Conservation (phyloP, 1,140 invertebrate genomes). For the Bombus waltoni region DNA sequence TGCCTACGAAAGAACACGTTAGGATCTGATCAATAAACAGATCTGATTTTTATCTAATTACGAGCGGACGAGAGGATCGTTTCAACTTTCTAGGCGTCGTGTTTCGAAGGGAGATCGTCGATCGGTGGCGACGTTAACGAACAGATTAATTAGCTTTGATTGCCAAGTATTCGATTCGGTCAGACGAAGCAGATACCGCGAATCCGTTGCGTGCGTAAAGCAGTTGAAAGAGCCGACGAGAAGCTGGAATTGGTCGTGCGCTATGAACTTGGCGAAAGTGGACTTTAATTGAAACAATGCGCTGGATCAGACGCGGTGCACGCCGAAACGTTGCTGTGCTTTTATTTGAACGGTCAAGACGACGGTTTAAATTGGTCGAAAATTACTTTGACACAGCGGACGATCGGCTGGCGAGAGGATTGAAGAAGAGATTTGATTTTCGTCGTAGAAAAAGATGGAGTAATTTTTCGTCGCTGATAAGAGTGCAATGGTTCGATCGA, state of each 20-base stretch:
- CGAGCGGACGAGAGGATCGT: neutral
- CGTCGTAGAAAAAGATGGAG: fast-evolving
- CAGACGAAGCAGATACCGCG: neutral
- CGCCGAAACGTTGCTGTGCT: no score
- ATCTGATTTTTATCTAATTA: no score
- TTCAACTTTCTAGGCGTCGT: neutral
- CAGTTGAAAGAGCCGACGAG: neutral
- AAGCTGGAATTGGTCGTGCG: neutral
- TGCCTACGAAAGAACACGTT: no score
- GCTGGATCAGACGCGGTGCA: neutral
- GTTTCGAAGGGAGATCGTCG: neutral
- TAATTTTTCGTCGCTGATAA: neutral
- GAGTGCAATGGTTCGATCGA: neutral
- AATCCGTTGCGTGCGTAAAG: neutral
- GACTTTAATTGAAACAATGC: neutral
- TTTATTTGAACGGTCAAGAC: neutral
- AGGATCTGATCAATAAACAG: no score
- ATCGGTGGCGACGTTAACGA: neutral
- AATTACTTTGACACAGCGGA: neutral
- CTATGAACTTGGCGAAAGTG: neutral
- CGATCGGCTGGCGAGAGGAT: neutral
- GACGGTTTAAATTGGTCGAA: neutral
- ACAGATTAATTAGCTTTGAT: constrained; percentile 17
- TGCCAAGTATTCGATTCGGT: neutral
- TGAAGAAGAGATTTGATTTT: neutral